A percentile compares a stretch with the other conserved stretches of the same genome.
phyloP scores from a whole-genome alignment of 2,888 invertebrate species.

The Megalurothrips usitatus region DNA sequence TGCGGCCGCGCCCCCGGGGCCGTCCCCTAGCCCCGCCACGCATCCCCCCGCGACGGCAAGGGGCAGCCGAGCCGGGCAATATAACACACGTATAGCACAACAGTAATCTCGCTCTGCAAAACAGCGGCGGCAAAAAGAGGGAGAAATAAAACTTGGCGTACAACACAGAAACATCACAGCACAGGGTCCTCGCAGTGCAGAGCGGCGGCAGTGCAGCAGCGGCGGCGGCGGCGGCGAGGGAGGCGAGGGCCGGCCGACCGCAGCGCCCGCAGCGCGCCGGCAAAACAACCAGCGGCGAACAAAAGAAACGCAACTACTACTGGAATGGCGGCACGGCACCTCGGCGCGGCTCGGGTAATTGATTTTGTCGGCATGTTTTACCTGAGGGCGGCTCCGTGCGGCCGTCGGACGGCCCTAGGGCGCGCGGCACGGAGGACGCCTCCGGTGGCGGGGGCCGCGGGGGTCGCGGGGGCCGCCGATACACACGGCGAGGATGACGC shows the following conservation, averaged over 20 bases:
- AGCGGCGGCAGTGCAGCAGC: too few relatives aligned
- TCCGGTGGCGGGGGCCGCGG: too few relatives aligned
- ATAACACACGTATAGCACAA: not conserved
- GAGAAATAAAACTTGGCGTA: not conserved
- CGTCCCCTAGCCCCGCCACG: not conserved
- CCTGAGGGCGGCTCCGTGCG: not conserved
- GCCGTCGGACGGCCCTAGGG: not conserved
- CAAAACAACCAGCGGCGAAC: constrained; percentile 14
- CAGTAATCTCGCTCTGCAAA: not conserved
- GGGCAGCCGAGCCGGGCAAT: too few relatives aligned
- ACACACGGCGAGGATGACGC: too few relatives aligned
- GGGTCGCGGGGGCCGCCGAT: too few relatives aligned
- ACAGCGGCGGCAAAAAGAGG: not conserved
- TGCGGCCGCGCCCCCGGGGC: not conserved
- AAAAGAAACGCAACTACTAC: constrained; percentile 20
- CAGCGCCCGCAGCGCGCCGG: not conserved
- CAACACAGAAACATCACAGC: not conserved
- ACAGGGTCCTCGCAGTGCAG: too few relatives aligned
- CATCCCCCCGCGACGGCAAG: not conserved
- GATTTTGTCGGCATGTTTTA: constrained; percentile 25
- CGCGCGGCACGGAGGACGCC: not conserved
- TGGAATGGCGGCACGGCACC: constrained; percentile 9
- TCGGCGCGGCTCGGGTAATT: not conserved
- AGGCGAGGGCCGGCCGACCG: not conserved
- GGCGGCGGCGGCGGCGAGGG: not conserved